Evolutionary conservation across 2,888 invertebrate species (phyloP).

Genomic region (Rhabditoides inermis): DNA sequence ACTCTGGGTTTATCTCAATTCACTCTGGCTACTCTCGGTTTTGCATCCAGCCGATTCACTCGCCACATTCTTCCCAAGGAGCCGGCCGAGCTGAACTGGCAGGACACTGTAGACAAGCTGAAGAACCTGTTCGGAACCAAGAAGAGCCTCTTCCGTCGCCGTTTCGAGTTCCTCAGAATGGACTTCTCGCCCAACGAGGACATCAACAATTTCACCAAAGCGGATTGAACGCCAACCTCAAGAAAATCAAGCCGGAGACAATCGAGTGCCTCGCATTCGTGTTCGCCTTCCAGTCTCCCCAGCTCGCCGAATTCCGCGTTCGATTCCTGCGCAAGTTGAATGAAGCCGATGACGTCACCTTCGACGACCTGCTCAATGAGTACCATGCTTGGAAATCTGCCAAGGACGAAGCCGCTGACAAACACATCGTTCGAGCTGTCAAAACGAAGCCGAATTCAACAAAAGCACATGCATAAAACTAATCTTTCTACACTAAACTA

Average conservation of each 20-base stretch:
- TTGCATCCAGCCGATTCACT: not conserved
- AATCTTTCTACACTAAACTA: no score
- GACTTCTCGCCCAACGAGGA: slow-evolving; percentile 1
- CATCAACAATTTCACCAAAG: slow-evolving; percentile 1
- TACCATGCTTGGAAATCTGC: not conserved
- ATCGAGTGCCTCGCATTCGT: not conserved
- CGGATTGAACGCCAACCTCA: slow-evolving; percentile 3
- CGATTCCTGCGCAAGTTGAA: not conserved
- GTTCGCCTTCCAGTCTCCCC: not conserved
- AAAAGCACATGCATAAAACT: no score
- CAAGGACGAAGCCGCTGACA: no score
- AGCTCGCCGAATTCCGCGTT: not conserved
- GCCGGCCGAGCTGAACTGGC: not conserved
- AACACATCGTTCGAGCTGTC: no score
- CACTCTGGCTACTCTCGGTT: no score
- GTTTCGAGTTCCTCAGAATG: slow-evolving; percentile 5
- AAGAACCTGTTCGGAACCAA: slow-evolving; percentile 3
- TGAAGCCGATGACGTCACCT: not conserved
- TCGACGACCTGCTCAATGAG: not conserved
- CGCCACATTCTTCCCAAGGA: slow-evolving; percentile 2
- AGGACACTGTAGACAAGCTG: not conserved
- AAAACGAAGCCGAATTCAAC: no score
- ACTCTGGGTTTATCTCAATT: no score
- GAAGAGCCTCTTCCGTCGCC: slow-evolving; percentile 2
- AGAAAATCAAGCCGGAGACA: not conserved